Evolutionary conservation across 2,113 vertebrate genomes (phyloP).

Genomic region (Neogale vison): DNA sequence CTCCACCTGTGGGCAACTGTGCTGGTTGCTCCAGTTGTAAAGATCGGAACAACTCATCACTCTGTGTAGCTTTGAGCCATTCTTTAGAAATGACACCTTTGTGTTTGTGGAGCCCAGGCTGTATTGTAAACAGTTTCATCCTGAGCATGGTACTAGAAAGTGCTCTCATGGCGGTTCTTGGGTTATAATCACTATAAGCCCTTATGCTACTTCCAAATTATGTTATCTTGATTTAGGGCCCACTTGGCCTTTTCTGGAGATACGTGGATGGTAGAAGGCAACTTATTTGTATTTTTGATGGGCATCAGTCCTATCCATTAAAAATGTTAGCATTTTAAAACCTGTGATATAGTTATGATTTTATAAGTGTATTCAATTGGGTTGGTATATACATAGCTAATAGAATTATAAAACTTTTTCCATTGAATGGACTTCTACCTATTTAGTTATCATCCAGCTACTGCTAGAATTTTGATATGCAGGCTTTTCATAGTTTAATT

Average conservation of each 20-base stretch:
- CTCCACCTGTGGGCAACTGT: neutral
- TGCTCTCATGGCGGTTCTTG: neutral
- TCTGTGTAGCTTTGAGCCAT: neutral
- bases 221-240: neutral
- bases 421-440: neutral
- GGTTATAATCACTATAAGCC: neutral
- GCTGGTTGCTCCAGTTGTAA: neutral
- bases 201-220: neutral
- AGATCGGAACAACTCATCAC: neutral
- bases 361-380: neutral
- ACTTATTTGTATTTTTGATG: slow-evolving; percentile 21
- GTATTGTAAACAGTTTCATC: neutral
- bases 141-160: neutral
- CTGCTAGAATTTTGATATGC: neutral
- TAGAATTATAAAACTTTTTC: neutral
- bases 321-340: neutral
- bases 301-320: neutral
- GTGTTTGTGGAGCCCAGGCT: neutral
- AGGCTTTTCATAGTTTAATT: neutral
- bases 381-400: neutral
- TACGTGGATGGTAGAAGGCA: neutral
- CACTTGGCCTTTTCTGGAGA: slow-evolving; percentile 2
- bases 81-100: neutral
- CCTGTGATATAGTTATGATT: neutral
- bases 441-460: neutral